Evolutionary conservation across 2,888 invertebrate genomes (phyloP), one percentile per base, ranked within the genome.

Genomic region (Drepana falcataria): DNA sequence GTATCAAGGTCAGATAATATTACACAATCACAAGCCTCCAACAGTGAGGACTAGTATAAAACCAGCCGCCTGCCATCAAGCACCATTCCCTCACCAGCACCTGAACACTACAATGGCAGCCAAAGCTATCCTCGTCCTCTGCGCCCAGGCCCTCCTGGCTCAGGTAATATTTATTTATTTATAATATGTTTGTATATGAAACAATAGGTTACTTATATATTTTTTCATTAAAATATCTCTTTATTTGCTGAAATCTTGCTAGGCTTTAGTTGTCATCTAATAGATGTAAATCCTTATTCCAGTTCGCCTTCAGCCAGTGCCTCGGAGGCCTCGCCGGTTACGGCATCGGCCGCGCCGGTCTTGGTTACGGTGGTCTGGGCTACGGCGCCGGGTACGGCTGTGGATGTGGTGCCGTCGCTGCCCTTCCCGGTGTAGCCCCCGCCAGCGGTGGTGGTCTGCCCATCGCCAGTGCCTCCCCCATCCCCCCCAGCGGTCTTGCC

Each of bases 401-500:
- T 1, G 57, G 55, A 35, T 53, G 35, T 48, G 52, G 35, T 21
- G 41, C 49, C 21, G 40, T 55, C 3, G 55, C 53, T 35, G 52
- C 44, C 33, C 52, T 48, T 7, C 37, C 9, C 35, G 52, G 37
- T 21, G 55, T 59, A 35, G 49, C 59, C 56, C 3, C 47, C 2
- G 48, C 51, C 49, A 64, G 59, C 52, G 65, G 66, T 33, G 64
- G 64, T 33, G 60, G 60, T 6, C 59, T 73, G 3, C 53, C 64
- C 1, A 64, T 75, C 0, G 64, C 64, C 33, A 73, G 75, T 48
- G 56, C 66, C 40, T 78, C 80, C 2, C 73, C 75, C 0, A 71
- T 75, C 34, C 57, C 68, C 2, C 76, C 80, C 0, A 70, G 57
- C 35, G 79, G 79, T 2, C 59, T 82, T 2, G 61, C 62, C 2